Evolutionary conservation across 2,113 vertebrate species (phyloP).

Genomic region (Nesogale talazaci): DNA sequence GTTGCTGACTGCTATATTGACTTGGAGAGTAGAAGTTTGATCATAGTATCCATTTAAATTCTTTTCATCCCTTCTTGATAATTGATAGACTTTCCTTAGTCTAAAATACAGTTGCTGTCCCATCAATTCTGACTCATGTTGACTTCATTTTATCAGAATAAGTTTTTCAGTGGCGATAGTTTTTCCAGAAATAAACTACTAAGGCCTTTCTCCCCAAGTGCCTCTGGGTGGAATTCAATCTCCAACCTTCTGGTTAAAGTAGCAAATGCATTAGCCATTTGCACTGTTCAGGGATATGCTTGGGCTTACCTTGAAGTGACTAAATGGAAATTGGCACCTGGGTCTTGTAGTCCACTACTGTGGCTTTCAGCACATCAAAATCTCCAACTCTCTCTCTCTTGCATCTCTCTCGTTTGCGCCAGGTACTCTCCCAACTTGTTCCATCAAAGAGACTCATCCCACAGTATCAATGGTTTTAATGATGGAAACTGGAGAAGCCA

Average conservation of each 20-base stretch:
- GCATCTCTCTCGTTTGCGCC: not conserved
- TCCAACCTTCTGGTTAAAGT: not conserved
- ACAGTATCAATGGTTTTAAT: not conserved
- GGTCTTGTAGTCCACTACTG: not conserved
- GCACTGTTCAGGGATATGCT: not conserved
- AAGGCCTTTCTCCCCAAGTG: not conserved
- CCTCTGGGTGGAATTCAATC: not conserved
- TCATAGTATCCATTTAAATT: not conserved
- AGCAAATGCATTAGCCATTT: not conserved
- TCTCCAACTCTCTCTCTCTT: not conserved
- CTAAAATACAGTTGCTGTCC: not conserved
- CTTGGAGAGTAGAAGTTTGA: not conserved
- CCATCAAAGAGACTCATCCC: conserved; percentile 7
- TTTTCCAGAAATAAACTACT: not conserved
- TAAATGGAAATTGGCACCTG: not conserved
- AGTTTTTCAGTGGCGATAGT: not conserved
- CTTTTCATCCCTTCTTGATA: not conserved
- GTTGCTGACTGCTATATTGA: not conserved
- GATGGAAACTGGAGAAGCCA: not conserved
- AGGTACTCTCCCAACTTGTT: not conserved
- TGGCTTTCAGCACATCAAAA: not conserved
- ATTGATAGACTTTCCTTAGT: not conserved
- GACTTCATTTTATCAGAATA: not conserved
- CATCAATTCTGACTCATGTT: not conserved
- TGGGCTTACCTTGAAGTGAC: not conserved